Percentiles rank a stretch among this genome's conserved stretches.
Conservation (phyloP, 2,888 invertebrate genomes). For the Zygaena filipendulae region DNA sequence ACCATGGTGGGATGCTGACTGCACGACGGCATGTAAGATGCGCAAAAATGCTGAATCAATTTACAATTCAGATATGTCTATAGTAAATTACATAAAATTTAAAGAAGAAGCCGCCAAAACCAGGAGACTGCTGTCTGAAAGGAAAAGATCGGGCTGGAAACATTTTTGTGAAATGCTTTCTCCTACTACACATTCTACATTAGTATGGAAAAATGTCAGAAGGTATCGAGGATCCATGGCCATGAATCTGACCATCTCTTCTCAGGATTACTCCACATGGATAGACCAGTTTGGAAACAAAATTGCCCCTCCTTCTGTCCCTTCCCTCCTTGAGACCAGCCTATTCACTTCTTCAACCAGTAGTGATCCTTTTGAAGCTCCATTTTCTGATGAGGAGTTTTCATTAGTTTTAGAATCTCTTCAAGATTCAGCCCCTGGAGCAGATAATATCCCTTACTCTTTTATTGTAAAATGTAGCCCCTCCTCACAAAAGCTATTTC, state of each 20-base stretch:
- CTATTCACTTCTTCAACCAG: background rate
- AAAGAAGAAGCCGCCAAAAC: no score
- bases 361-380: constrained; percentile 1
- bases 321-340: background rate
- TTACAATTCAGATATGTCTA: background rate
- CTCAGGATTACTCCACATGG: background rate
- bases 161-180: constrained; percentile 9
- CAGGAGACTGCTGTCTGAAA: constrained; percentile 1
- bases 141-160: constrained; percentile 9
- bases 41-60: no score
- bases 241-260: no score
- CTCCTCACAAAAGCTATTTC: background rate
- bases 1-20: no score
- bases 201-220: constrained; percentile 11
- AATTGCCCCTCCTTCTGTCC: constrained; percentile 3
- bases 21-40: constrained; percentile 7
- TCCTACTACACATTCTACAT: constrained; percentile 5
- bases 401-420: constrained; percentile 2
- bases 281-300: constrained; percentile 2
- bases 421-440: constrained; percentile 9
- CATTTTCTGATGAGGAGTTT: constrained; percentile 11
- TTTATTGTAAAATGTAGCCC: constrained; percentile 1
- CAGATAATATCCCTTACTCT: constrained; percentile 13
- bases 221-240: no score
- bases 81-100: no score